A percentile compares a stretch with the other conserved stretches of the same genome.
Conservation (phyloP, 2,113 vertebrate species). For the Chauna torquata region DNA sequence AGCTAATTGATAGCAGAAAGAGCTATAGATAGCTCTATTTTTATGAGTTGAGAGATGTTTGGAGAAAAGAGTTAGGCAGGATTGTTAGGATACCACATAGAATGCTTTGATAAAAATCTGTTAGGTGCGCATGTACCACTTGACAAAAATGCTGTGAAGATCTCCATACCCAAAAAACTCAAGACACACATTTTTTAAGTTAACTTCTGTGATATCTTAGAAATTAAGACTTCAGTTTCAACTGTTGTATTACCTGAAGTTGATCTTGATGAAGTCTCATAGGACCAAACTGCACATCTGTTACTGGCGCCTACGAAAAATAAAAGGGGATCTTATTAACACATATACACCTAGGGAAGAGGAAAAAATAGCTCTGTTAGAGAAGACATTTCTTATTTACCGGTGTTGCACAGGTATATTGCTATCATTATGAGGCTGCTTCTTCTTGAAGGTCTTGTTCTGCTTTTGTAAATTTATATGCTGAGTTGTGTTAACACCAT, state of each 20-base stretch:
- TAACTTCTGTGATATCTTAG: background rate
- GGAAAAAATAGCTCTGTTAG: background rate
- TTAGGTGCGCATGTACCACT: background rate
- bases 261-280: conserved; percentile 97
- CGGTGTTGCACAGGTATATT: background rate
- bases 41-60: background rate
- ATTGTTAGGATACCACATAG: background rate
- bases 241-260: conserved; percentile 87
- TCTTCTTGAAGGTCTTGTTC: background rate
- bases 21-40: background rate
- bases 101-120: background rate
- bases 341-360: background rate
- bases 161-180: background rate
- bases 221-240: background rate
- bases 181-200: background rate
- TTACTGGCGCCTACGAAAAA: conserved; percentile 82
- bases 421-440: background rate
- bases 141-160: background rate
- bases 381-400: background rate
- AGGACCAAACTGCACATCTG: conserved; percentile 95
- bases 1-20: background rate
- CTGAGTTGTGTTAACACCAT: background rate
- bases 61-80: background rate
- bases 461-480: background rate
- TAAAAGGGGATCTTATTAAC: conserved; percentile 41